phyloP scores from a whole-genome alignment of 2,797 vertebrate species.

The Enteromius paludinosus region DNA sequence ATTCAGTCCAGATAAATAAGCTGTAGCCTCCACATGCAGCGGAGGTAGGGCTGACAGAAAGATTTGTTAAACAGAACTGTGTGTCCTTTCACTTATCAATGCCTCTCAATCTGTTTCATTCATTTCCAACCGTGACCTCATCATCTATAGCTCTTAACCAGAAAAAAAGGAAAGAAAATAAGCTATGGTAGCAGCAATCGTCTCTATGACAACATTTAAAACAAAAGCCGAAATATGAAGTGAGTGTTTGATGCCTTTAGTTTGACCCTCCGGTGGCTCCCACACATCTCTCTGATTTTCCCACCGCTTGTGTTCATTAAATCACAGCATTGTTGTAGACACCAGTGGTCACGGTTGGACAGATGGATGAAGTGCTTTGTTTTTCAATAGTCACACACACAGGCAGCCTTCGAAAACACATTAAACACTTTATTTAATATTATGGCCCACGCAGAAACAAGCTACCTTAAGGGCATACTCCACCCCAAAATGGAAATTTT shows the following conservation, averaged over 20 bases:
- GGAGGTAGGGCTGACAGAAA: conserved; percentile 21
- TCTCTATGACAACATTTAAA: conserved; percentile 58
- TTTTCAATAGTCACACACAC: background rate
- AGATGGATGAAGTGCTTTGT: background rate
- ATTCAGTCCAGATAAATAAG: conserved; percentile 36
- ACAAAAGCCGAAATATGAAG: conserved; percentile 60
- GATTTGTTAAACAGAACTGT: conserved; percentile 47
- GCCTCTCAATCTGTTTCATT: conserved; percentile 50
- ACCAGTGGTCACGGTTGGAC: conserved; percentile 32
- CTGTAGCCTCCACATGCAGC: conserved; percentile 26
- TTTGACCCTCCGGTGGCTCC: conserved; percentile 40
- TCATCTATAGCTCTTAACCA: conserved; percentile 48
- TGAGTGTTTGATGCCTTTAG: conserved; percentile 54
- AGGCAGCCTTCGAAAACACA: background rate
- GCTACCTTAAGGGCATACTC: background rate
- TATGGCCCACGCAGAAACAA: background rate
- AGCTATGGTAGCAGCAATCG: conserved; percentile 42
- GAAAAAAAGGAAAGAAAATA: conserved; percentile 35
- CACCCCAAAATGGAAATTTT: too few relatives aligned
- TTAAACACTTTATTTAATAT: background rate
- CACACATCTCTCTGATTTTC: conserved; percentile 25
- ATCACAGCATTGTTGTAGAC: conserved; percentile 53
- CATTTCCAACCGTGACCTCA: conserved; percentile 63
- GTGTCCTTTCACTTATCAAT: conserved; percentile 55
- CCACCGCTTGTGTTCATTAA: conserved; percentile 10